Evolutionary conservation across 2,888 invertebrate genomes (phyloP), one percentile per base, ranked within the genome.

Genomic region (Leistus spinibarbis): DNA sequence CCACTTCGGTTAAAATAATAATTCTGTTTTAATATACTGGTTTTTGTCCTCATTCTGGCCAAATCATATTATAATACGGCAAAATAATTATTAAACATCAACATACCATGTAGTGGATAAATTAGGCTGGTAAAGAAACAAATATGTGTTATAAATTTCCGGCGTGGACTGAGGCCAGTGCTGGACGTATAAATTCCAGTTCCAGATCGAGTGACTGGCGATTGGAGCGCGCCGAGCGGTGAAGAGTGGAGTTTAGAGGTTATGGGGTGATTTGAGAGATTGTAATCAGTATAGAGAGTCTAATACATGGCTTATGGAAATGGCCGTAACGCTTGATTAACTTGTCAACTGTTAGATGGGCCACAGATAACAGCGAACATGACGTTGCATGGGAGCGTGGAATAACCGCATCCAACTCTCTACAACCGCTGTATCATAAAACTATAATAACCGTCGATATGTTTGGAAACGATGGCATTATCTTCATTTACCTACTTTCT

Each of bases 321-420:
- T 74, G 68, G 73, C 73, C 66, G 73, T 69, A 76, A 76, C 76
- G 76, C 70, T 76, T 76, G 76, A 76, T 76, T 76, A 76, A 76
- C 57, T 76, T 76, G 76, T 76, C 76, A 76, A 76, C 76, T 71
- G 66, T 22, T 40, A 71, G 70, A 71, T 71, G 27, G 76, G 16
- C 27, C 60, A 60, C 10, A 60, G 70, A 76, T 76, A 76, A 76
- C 66, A 57, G 7, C 69, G 69, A 57, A 71, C 76, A 71, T 76
- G 76, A 76, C 76, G 70, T 27, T 71, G 76, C 76, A 76, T 76
- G 76, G 67, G 76, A 76, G 67, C 66, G 67, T 60, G 54, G 13
- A 27, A 67, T 40, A 17, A 17, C 20, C 20, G 56, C 22, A 54
- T 68, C 56, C 27, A 23, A 13, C 70, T n/a, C n/a, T n/a, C n/a